phyloP scores from a whole-genome alignment of 2,113 vertebrate genomes.

The Chroicocephalus ridibundus region DNA sequence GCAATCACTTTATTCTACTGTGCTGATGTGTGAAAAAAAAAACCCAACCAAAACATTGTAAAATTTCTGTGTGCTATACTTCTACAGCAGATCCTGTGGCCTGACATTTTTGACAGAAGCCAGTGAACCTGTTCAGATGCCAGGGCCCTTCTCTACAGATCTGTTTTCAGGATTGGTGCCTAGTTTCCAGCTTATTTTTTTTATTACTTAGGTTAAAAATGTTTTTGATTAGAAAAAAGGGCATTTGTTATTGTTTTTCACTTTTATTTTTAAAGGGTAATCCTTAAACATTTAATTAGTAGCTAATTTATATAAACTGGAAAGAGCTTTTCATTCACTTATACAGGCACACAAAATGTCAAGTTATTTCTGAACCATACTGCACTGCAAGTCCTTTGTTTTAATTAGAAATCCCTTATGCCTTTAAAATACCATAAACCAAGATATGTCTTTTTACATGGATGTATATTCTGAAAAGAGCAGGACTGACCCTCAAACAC shows the following conservation, averaged over 20 bases:
- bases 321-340: conserved; percentile 1
- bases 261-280: neutral
- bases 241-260: neutral
- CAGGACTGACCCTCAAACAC: neutral
- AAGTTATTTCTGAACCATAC: neutral
- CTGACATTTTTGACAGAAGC: neutral
- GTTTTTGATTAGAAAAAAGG: neutral
- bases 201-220: neutral
- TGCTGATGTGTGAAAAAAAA: neutral
- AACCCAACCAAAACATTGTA: neutral
- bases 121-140: neutral
- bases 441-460: neutral
- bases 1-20: neutral
- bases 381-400: neutral
- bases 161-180: neutral
- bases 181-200: neutral
- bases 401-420: neutral
- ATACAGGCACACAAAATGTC: neutral
- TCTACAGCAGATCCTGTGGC: neutral
- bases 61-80: neutral
- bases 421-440: neutral
- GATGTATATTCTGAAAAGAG: neutral
- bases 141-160: neutral
- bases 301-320: neutral
- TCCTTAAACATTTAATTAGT: conserved; percentile 6